Percentiles rank a stretch among this genome's conserved stretches.
Conservation (phyloP, 1,140 invertebrate genomes). For the Lepidurus couesii region DNA sequence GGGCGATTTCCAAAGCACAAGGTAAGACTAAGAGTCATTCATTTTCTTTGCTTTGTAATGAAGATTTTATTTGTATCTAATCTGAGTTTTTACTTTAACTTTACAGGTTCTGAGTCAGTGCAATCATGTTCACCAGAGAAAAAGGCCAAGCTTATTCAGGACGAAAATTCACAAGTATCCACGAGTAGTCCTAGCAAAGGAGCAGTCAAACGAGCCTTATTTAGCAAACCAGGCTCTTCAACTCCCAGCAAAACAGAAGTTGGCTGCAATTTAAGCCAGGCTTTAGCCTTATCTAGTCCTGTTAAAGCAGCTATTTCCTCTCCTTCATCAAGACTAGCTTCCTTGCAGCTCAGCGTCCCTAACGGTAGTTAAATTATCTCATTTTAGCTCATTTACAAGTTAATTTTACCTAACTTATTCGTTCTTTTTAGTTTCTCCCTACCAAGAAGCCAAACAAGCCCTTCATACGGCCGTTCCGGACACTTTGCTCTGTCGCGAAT, state of each 20-base stretch:
- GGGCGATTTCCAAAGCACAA: background rate
- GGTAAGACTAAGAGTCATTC: background rate
- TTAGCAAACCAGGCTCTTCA: background rate
- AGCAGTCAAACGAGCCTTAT: background rate
- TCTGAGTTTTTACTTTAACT: background rate
- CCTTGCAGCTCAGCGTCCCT: conserved; percentile 20
- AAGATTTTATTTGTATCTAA: background rate
- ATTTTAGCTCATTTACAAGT: background rate
- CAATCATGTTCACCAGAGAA: background rate
- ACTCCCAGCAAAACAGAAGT: background rate
- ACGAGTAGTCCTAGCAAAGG: background rate
- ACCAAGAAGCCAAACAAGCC: conserved; percentile 44
- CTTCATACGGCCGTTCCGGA: conserved; percentile 64
- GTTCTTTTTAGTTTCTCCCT: conserved; percentile 29
- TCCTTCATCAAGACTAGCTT: background rate
- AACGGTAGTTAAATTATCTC: conserved; percentile 24
- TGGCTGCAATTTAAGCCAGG: background rate
- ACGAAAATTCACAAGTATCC: background rate
- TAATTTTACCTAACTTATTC: background rate
- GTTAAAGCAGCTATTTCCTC: background rate
- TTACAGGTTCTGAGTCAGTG: background rate
- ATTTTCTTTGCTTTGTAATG: background rate
- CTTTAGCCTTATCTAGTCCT: conserved; percentile 2
- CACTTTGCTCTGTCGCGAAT: conserved; percentile 67
- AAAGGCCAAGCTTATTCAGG: background rate